Evolutionary conservation across 2,113 vertebrate genomes (phyloP).

Genomic region (Neolamprologus fasciatus): DNA sequence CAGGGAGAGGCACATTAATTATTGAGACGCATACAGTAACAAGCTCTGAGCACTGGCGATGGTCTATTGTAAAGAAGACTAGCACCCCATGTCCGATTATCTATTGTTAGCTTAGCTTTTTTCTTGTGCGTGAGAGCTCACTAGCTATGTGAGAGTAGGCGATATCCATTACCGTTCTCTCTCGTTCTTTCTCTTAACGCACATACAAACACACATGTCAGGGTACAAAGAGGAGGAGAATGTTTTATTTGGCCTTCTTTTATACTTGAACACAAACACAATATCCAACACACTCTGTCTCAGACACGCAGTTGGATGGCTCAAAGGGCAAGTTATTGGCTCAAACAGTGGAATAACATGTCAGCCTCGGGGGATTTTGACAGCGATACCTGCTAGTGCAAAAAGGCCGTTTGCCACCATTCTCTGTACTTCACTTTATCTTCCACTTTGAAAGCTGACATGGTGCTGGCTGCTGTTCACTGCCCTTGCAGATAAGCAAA

Average conservation of each 20-base stretch:
- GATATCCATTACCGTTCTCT: not conserved
- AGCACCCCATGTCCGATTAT: constrained; percentile 62
- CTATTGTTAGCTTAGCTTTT: constrained; percentile 57
- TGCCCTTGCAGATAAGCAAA: not conserved
- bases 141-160: not conserved
- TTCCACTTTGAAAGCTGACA: not conserved
- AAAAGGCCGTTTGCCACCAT: constrained; percentile 1
- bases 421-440: not conserved
- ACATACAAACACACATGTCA: not conserved
- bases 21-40: constrained; percentile 69
- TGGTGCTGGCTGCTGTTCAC: not conserved
- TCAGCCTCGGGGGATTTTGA: constrained; percentile 33
- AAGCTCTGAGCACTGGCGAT: constrained; percentile 59
- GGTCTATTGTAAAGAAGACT: constrained; percentile 62
- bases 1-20: constrained; percentile 69
- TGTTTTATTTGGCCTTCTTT: constrained; percentile 4
- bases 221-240: not conserved
- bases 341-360: constrained; percentile 40
- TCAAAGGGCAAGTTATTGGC: constrained; percentile 38
- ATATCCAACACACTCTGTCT: not conserved
- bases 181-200: not conserved
- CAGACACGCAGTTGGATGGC: not conserved
- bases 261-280: constrained; percentile 1
- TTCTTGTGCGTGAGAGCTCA: not conserved
- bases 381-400: constrained; percentile 2